phyloP scores from a whole-genome alignment of 2,797 vertebrate species.

The Gephyroberyx darwinii region DNA sequence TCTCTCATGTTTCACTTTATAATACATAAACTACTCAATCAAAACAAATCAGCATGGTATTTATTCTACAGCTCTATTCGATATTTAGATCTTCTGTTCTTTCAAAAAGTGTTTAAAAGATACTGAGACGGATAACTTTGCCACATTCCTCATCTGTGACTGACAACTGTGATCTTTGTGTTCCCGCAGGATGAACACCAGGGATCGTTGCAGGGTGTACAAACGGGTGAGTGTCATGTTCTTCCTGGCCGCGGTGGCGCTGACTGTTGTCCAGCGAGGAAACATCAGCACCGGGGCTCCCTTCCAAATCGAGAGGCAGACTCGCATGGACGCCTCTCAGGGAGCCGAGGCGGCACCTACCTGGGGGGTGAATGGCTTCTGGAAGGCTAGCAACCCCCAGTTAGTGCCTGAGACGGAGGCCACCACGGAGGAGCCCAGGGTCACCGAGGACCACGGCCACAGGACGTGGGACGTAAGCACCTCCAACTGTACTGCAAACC shows the following conservation, averaged over 20 bases:
- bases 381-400: constrained; percentile 77
- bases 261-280: constrained; percentile 87
- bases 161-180: constrained; percentile 34
- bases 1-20: neutral
- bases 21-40: neutral
- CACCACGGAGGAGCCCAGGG: constrained; percentile 6
- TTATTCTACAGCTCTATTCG: neutral
- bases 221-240: constrained; percentile 84
- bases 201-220: constrained; percentile 84
- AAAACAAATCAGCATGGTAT: neutral
- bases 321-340: constrained; percentile 58
- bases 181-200: constrained; percentile 81
- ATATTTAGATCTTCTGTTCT: neutral
- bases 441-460: constrained; percentile 5
- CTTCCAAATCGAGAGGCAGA: constrained; percentile 78
- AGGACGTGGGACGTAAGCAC: constrained; percentile 86
- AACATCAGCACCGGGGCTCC: constrained; percentile 75
- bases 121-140: neutral
- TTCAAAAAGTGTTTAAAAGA: neutral
- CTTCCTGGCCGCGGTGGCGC: constrained; percentile 83
- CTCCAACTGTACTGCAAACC: constrained; percentile 89
- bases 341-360: constrained; percentile 29
- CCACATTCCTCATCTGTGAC: neutral
- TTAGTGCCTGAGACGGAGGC: neutral
- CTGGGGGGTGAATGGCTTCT: constrained; percentile 76